These are phyloP conservation scores for Hipparchia semele DNA, from an alignment of 2,888 invertebrate genomes.

Conservation along the genomic window DNA sequence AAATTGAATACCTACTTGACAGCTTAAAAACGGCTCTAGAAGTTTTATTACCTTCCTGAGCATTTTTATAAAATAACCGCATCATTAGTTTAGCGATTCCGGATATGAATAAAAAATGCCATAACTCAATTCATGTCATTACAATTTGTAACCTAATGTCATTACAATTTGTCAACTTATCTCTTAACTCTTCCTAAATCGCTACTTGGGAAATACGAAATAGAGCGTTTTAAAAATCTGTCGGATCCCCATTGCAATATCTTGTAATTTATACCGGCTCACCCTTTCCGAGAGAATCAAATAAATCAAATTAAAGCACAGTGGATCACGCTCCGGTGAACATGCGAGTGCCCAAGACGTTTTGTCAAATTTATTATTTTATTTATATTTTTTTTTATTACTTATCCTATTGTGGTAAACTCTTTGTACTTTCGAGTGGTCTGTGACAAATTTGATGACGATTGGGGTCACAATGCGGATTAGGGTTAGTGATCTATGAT, in stretches of 20 bases:
- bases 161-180: conserved; percentile 29
- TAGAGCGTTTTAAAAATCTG: conserved; percentile 47
- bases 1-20: not conserved
- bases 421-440: conserved; percentile 76
- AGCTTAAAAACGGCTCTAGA: not conserved
- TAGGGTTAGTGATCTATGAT: conserved; percentile 74
- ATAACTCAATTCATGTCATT: conserved; percentile 2
- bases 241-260: conserved; percentile 54
- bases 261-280: conserved; percentile 69
- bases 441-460: conserved; percentile 83
- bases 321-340: conserved; percentile 71
- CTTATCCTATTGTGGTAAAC: conserved; percentile 67
- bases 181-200: conserved; percentile 50
- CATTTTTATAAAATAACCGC: not conserved
- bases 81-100: not conserved
- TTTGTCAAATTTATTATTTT: conserved; percentile 83
- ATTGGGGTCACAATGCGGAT: conserved; percentile 69
- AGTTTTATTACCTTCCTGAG: not conserved
- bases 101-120: conserved; percentile 2
- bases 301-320: conserved; percentile 82
- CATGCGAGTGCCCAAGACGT: conserved; percentile 81
- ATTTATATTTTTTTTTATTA: conserved; percentile 81
- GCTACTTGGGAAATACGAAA: conserved; percentile 42
- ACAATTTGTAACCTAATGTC: not conserved
- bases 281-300: conserved; percentile 75